These are phyloP conservation scores for Luperina nickerlii DNA, from an alignment of 2,888 invertebrate species.

Conservation along the genomic window DNA sequence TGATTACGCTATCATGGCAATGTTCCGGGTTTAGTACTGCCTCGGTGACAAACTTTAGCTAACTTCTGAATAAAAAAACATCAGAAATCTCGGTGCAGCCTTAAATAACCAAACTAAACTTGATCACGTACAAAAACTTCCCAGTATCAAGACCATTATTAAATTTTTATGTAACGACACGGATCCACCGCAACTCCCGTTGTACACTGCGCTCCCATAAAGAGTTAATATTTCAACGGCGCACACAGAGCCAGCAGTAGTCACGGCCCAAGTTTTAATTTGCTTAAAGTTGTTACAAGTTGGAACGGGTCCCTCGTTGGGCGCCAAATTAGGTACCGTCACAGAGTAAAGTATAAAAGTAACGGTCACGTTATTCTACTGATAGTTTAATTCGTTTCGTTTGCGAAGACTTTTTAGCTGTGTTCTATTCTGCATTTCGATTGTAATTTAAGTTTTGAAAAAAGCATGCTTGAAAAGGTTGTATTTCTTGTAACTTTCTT, in stretches of 20 bases:
- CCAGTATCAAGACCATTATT: conserved; percentile 79
- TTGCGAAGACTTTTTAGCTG: conserved; percentile 73
- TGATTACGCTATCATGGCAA: conserved; percentile 27
- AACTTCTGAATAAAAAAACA: conserved; percentile 61
- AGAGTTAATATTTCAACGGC: conserved; percentile 89
- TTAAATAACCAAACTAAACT: conserved; percentile 73
- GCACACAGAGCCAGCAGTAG: conserved; percentile 87
- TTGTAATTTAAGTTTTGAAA: conserved; percentile 73
- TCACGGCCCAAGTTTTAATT: conserved; percentile 89
- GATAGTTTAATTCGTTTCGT: conserved; percentile 87
- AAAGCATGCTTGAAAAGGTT: conserved; percentile 35
- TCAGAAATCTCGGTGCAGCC: conserved; percentile 66
- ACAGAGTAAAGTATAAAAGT: conserved; percentile 74
- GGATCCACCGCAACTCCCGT: conserved; percentile 76
- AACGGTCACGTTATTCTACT: conserved; percentile 80
- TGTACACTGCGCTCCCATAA: conserved; percentile 87
- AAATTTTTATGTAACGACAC: conserved; percentile 85
- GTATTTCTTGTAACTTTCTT: conserved; percentile 44
- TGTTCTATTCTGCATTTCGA: conserved; percentile 73
- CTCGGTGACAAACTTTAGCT: conserved; percentile 42
- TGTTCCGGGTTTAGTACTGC: conserved; percentile 29
- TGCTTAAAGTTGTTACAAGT: conserved; percentile 90
- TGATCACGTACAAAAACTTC: conserved; percentile 80
- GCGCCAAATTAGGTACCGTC: conserved; percentile 88
- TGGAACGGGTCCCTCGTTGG: conserved; percentile 88